Evolutionary conservation across 2,113 vertebrate species (phyloP), one percentile per base, ranked within the genome.

Genomic region (Coptodon rendalli): DNA sequence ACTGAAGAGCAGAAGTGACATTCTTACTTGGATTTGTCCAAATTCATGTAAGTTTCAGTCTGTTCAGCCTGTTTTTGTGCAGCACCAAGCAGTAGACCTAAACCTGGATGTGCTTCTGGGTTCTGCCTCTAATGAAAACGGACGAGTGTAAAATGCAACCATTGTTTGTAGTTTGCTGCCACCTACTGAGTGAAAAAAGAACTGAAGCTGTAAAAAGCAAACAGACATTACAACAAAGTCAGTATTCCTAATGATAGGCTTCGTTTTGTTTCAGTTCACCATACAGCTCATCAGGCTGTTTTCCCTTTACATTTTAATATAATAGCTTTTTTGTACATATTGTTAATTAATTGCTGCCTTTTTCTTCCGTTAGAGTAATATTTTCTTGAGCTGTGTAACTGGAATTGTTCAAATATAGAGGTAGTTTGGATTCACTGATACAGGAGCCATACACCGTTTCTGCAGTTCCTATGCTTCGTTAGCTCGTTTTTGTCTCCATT

Each of bases 401-500:
- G 17, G 17, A 38, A 29, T 29, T 19, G 34, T 57, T 10, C 3
- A 68, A 9, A 36, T 17, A 54, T 73, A 4, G 45, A 34, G 43
- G 50, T 11, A 10, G 54, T 63, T 43, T 11, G 13, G 59, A 56
- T 29, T 36, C 1, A 22, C 22, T 22, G 22, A 22, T 22, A 22
- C 22, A 22, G 34, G 50, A 53, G 22, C 24, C n/a, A 14, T 14
- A 2, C 2, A 3, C 6, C 29, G 24, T 73, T 83, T 19, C 5
- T 27, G 48, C 83, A 50, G 57, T 56, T 86, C 71, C 85, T 54
- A 59, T 82, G 82, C 86, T 87, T 83, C 71, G 57, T 82, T 88
- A 61, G 80, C 34, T 43, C 3, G 9, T 82, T 79, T 87, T 87
- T 89, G 85, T 89, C 78, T 86, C 78, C 52, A 90, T 90, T 84